Conservation (phyloP, 2,113 vertebrate species). For the Lophura nycthemera region DNA sequence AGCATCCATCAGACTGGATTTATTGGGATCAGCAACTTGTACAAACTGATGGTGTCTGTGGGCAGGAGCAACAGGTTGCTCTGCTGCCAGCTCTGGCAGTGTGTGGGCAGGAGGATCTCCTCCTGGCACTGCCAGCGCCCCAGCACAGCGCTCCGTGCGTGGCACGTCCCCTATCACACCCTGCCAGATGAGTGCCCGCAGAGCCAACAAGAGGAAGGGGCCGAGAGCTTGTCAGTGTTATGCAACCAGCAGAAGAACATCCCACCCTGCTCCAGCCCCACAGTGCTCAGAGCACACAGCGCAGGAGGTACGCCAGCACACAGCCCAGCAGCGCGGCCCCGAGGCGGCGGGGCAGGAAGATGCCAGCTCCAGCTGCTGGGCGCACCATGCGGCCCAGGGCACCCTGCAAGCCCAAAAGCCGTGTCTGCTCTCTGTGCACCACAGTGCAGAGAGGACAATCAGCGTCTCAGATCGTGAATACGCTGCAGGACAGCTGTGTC, state of each 20-base stretch:
- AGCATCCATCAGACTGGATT: slow-evolving; percentile 19
- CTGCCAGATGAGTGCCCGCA: not conserved
- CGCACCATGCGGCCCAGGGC: not conserved
- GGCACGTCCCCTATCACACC: not conserved
- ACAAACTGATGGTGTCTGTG: not conserved
- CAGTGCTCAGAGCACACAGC: not conserved
- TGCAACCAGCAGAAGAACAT: not conserved
- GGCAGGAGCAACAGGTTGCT: not conserved
- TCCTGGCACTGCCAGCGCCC: not conserved
- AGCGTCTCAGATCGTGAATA: rapidly evolving
- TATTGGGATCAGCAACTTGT: slow-evolving; percentile 4
- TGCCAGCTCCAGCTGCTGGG: not conserved
- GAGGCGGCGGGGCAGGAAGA: not conserved
- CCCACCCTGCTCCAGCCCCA: not conserved
- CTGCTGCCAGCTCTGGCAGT: not conserved
- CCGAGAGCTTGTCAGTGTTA: rapidly evolving
- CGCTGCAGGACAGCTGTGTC: rapidly evolving
- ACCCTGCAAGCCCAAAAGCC: slow-evolving; percentile 48
- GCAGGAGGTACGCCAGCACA: slow-evolving; percentile 26
- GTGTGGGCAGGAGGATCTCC: not conserved
- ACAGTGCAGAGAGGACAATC: rapidly evolving
- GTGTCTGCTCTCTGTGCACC: not conserved
- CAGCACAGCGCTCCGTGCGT: not conserved
- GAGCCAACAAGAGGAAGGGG: rapidly evolving
- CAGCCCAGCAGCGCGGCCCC: slow-evolving; percentile 14